Conservation (phyloP, 1,140 invertebrate species). For the Plutomurus gul region DNA sequence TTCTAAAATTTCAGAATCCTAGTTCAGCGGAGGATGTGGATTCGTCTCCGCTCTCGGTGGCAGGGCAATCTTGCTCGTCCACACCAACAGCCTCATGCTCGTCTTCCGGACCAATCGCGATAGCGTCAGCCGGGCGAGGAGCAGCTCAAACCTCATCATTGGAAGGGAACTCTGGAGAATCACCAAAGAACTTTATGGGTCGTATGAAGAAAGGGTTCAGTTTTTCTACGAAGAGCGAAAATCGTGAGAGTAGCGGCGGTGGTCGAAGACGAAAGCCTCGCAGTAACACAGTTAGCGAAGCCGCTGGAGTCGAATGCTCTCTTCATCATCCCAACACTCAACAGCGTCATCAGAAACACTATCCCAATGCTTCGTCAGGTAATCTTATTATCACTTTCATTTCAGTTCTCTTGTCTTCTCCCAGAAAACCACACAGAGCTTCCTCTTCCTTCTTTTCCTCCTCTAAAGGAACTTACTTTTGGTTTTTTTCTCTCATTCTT, state of each 20-base stretch:
- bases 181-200: not conserved
- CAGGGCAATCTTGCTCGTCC: not conserved
- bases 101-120: not conserved
- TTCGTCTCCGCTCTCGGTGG: not conserved
- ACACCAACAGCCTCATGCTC: not conserved
- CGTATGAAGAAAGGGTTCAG: conserved; percentile 1
- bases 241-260: not conserved
- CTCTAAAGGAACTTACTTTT: no score
- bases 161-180: not conserved
- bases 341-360: not conserved
- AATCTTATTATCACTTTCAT: not conserved
- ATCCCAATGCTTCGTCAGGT: conserved; percentile 10
- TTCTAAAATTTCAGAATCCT: conserved; percentile 5
- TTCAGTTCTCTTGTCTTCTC: no score
- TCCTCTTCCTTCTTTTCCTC: no score
- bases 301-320: not conserved
- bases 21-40: conserved; percentile 8
- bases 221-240: not conserved
- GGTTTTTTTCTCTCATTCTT: no score
- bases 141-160: not conserved
- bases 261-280: not conserved
- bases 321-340: conserved; percentile 13
- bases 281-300: conserved; percentile 5
- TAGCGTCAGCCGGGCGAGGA: not conserved
- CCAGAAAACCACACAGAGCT: no score